These are phyloP conservation scores for Actenoides lindsayi DNA, from an alignment of 2,113 vertebrate species.

Conservation along the genomic window DNA sequence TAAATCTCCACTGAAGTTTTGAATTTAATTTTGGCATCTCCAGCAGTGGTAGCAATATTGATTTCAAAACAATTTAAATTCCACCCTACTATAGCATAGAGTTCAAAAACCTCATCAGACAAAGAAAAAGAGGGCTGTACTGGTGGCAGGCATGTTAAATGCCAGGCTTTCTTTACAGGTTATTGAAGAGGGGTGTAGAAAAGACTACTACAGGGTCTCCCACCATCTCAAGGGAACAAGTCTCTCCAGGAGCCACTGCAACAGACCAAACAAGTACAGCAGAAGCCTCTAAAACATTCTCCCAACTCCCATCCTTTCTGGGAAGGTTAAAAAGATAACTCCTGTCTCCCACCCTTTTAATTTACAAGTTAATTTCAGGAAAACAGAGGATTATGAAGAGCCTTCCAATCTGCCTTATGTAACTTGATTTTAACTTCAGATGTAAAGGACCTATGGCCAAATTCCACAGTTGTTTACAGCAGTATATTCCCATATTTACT, in stretches of 20 bases:
- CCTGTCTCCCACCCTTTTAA: not conserved
- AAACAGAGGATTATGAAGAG: not conserved
- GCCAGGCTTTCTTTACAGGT: not conserved
- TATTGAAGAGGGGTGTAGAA: not conserved
- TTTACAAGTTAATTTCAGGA: not conserved
- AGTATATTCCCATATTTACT: conserved; percentile 16
- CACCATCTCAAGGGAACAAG: not conserved
- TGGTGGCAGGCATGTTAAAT: fast-evolving
- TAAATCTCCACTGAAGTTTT: not conserved
- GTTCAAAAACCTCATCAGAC: not conserved
- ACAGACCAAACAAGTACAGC: not conserved
- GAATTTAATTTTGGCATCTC: not conserved
- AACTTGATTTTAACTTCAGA: conserved; percentile 11
- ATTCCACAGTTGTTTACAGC: conserved; percentile 23
- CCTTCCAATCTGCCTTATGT: not conserved
- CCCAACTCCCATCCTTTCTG: not conserved
- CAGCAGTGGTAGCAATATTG: not conserved
- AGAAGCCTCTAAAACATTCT: not conserved
- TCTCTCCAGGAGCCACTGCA: not conserved
- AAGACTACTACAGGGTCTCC: not conserved
- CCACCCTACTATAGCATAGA: not conserved
- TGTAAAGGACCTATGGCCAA: not conserved
- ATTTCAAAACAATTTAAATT: not conserved
- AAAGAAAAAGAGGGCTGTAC: not conserved
- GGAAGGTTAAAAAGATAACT: not conserved